A percentile compares a stretch with the other conserved stretches of the same genome.
Evolutionary conservation across 2,113 vertebrate genomes (phyloP).

Genomic region (Upupa epops): DNA sequence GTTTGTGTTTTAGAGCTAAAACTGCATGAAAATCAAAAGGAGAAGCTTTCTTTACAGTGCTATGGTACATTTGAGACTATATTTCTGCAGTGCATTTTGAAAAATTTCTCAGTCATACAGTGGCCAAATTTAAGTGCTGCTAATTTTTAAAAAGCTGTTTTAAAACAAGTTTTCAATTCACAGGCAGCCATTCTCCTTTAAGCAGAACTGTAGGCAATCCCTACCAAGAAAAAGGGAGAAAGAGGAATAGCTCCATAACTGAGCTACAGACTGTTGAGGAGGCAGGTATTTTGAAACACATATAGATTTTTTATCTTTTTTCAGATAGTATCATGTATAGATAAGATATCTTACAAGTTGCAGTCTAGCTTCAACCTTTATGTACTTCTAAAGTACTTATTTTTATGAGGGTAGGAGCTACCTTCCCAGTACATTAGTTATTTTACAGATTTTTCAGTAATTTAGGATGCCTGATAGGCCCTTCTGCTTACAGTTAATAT

Average conservation of each 20-base stretch:
- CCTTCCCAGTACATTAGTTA: neutral
- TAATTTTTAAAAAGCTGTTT: neutral
- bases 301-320: rapidly evolving
- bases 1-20: neutral
- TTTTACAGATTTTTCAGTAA: neutral
- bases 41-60: neutral
- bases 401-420: neutral
- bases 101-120: neutral
- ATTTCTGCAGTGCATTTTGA: neutral
- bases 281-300: neutral
- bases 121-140: neutral
- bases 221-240: neutral
- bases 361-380: neutral
- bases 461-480: neutral
- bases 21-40: neutral
- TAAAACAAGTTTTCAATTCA: neutral
- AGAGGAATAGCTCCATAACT: neutral
- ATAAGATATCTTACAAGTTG: neutral
- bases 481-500: neutral
- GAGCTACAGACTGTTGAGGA: neutral
- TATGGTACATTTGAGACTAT: neutral
- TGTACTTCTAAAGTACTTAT: neutral
- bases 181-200: neutral
- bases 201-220: neutral
- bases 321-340: neutral